Percentiles rank a stretch among this genome's conserved stretches.
Conservation (phyloP, 2,113 vertebrate species). For the Colinus virginianus region DNA sequence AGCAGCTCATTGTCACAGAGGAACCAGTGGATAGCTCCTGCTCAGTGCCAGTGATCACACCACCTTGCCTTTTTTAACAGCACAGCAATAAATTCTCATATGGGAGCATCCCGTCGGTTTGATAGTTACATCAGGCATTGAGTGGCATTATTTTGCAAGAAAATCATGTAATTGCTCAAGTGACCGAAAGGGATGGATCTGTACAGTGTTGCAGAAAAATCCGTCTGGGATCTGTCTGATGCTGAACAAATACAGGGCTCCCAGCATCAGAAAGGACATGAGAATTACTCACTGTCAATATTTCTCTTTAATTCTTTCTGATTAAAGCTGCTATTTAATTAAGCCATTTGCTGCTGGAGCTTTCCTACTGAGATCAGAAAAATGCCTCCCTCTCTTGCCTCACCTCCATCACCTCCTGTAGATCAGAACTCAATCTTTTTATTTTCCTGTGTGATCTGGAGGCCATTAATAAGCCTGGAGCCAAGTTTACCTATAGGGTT, state of each 20-base stretch:
- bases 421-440: neutral
- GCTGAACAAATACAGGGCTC: neutral
- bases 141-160: neutral
- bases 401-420: neutral
- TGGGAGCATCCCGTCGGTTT: neutral
- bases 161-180: neutral
- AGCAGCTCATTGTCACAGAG: accelerated
- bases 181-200: neutral
- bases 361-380: neutral
- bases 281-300: neutral
- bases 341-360: neutral
- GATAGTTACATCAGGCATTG: neutral
- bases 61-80: neutral
- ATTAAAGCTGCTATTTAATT: neutral
- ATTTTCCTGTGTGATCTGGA: neutral
- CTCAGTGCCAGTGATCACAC: accelerated
- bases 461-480: neutral
- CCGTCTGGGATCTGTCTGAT: neutral
- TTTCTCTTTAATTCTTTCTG: neutral
- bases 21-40: accelerated
- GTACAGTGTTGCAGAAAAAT: neutral
- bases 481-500: neutral
- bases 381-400: neutral
- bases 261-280: neutral
- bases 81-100: neutral